Evolutionary conservation across 2,888 invertebrate genomes (phyloP).

Genomic region (Cyclophora albipunctata): DNA sequence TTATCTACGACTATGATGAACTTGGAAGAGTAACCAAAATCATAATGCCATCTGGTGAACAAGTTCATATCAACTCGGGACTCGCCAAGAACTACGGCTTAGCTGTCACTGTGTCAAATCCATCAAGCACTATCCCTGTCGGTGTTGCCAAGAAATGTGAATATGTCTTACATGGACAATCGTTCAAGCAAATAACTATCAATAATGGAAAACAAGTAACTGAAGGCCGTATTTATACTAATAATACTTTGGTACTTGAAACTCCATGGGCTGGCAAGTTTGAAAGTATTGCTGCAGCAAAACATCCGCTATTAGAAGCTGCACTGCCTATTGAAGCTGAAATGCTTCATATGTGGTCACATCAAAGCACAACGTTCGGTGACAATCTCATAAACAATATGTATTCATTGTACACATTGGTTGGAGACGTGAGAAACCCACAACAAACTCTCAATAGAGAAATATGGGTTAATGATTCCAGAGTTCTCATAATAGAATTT

Average conservation of each 20-base stretch:
- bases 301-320: constrained; percentile 88
- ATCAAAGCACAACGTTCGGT: constrained; percentile 85
- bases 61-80: constrained; percentile 85
- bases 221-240: constrained; percentile 84
- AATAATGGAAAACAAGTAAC: constrained; percentile 83
- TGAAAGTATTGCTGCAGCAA: constrained; percentile 84
- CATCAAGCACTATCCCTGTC: constrained; percentile 69
- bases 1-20: constrained; percentile 93
- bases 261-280: constrained; percentile 85
- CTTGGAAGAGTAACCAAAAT: constrained; percentile 90
- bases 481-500: constrained; percentile 93
- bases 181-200: constrained; percentile 80
- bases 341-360: constrained; percentile 93
- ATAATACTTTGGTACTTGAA: constrained; percentile 85
- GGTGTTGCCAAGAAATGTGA: constrained; percentile 75
- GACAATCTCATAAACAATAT: constrained; percentile 84
- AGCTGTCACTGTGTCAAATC: constrained; percentile 81
- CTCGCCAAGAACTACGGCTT: constrained; percentile 85
- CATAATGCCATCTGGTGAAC: constrained; percentile 93
- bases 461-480: constrained; percentile 92
- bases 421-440: constrained; percentile 89
- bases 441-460: constrained; percentile 89
- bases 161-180: constrained; percentile 77
- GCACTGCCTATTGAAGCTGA: constrained; percentile 91
- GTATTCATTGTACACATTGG: constrained; percentile 87